Conservation (phyloP, 2,113 vertebrate genomes). For the human (Homo sapiens) region DNA sequence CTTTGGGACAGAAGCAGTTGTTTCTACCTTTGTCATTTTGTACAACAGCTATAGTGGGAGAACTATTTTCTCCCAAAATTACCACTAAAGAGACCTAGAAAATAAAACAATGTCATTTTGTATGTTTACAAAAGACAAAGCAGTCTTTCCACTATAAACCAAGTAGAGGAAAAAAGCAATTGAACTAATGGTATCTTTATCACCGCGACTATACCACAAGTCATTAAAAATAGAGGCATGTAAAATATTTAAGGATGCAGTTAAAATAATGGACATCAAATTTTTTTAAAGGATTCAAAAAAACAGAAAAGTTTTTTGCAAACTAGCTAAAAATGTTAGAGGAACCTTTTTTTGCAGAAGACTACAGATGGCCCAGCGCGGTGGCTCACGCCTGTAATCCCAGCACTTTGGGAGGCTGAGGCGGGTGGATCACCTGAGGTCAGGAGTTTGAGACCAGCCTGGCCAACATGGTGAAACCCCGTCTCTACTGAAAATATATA, state of each 20-base stretch:
- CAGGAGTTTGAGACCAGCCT: too few species aligned
- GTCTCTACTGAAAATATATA: too few species aligned
- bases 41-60: conserved; percentile 5
- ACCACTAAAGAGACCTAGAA: neutral
- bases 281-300: neutral
- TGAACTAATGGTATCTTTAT: conserved; percentile 25
- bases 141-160: conserved; percentile 27
- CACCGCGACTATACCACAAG: neutral
- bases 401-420: too few species aligned
- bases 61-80: conserved; percentile 42
- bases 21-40: conserved; percentile 51
- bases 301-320: neutral
- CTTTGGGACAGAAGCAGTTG: conserved; percentile 18
- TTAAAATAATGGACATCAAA: neutral
- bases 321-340: neutral
- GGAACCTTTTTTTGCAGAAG: neutral
- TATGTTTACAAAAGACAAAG: conserved; percentile 51
- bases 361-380: neutral
- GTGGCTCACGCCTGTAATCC: too few species aligned
- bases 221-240: neutral
- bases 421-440: too few species aligned
- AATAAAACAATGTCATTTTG: conserved; percentile 49
- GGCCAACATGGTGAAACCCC: too few species aligned
- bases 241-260: conserved; percentile 6
- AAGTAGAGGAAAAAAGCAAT: neutral